Evolutionary conservation across 1,140 invertebrate genomes (phyloP), one percentile per base, ranked within the genome.

Genomic region (Drosophila serrata): DNA sequence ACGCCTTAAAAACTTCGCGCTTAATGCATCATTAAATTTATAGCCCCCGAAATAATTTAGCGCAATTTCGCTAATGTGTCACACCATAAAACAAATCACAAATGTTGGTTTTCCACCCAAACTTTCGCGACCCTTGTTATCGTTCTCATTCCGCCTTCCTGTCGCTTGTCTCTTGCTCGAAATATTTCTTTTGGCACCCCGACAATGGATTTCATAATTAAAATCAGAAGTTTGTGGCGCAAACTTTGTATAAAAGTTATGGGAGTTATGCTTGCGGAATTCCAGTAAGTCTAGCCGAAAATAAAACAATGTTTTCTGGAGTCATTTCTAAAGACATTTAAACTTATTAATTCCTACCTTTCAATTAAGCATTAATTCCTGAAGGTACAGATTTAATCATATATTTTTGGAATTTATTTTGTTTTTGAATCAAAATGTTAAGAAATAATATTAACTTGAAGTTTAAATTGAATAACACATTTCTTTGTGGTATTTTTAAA

Each of bases 11-110:
- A 55, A 43, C 49, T 70, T 46, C 60, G 46, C 27, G 82, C 75
- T 84, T 79, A 87, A 86, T 81, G 86, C 81, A 79, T 90, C 85
- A 82, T 90, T 90, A 90, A 90, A 90, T 90, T 90, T 87, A 87
- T 87, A 82, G 75, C 57, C 45, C 65, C 60, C 53, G 70, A 81
- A 81, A 86, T 86, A 67, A 84, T 90, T 90, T 90, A 78, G 67
- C 75, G 67, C 78, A 75, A 81, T 90, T 90, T 69, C 58, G 67
- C 86, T 90, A 90, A 90, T 90, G 85, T 85, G 78, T 81, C 81
- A 68, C 74, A 69, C 59, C 65, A 79, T 81, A 75, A 84, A 87
- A 61, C 75, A 62, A 72, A 67, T 48, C 63, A 49, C 61, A 77
- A 77, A 76, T 56, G 73, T 53, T 37, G 35, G 43, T 27, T 51